Percentiles rank a stretch among this genome's conserved stretches.
Evolutionary conservation across 2,888 invertebrate genomes (phyloP).

Genomic region (Hyalella azteca): DNA sequence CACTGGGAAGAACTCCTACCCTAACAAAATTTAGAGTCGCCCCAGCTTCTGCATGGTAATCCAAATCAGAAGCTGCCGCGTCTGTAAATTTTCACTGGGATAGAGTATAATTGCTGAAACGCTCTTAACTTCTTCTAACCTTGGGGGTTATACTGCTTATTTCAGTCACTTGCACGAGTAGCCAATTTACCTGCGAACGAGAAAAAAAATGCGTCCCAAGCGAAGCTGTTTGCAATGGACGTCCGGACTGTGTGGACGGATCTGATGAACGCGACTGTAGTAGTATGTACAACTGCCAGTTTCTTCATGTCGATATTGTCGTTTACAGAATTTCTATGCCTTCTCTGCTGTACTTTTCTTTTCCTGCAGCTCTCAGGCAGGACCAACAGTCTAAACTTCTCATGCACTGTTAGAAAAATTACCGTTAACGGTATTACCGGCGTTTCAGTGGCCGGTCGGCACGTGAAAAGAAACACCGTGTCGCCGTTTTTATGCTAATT

Average conservation of each 20-base stretch:
- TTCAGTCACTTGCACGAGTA: slow-evolving; percentile 25
- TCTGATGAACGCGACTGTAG: slow-evolving; percentile 46
- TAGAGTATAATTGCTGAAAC: no score
- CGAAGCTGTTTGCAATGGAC: slow-evolving; percentile 41
- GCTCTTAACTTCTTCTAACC: slow-evolving; percentile 25
- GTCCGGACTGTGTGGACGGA: slow-evolving; percentile 39
- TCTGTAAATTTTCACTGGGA: no score
- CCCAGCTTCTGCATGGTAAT: no score
- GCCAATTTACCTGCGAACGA: slow-evolving; percentile 35
- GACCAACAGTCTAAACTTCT: no score
- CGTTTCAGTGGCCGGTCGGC: no score
- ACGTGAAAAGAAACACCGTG: no score
- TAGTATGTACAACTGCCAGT: slow-evolving; percentile 35
- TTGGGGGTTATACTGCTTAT: not conserved
- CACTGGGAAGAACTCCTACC: no score
- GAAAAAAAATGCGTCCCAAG: slow-evolving; percentile 37
- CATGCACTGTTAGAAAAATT: no score
- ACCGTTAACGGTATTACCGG: no score
- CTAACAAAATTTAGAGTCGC: no score
- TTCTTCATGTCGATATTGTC: not conserved
- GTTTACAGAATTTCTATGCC: not conserved
- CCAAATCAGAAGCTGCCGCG: no score
- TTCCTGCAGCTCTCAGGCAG: not conserved
- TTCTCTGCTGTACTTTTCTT: not conserved
- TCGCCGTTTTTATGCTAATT: no score